Evolutionary conservation across 2,113 vertebrate species (phyloP).

Genomic region (Alexandromys fortis): DNA sequence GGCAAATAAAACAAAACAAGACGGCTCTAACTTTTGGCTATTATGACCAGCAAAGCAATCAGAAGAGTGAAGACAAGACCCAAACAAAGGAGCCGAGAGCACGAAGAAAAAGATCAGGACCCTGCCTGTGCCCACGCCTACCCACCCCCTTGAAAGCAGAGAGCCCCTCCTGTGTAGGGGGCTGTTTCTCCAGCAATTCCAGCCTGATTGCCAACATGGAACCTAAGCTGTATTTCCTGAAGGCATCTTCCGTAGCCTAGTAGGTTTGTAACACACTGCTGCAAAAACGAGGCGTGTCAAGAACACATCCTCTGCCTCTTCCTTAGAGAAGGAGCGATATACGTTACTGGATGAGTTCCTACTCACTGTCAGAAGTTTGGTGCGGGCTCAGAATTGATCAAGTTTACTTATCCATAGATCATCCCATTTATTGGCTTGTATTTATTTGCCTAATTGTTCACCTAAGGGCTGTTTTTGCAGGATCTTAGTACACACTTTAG

Average conservation of each 20-base stretch:
- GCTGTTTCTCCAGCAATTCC: too few relatives aligned
- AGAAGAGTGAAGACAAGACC: background rate
- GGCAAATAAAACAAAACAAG: background rate
- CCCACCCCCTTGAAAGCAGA: background rate
- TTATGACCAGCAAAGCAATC: background rate
- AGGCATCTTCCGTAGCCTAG: background rate
- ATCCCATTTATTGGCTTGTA: background rate
- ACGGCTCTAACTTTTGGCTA: background rate
- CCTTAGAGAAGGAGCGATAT: background rate
- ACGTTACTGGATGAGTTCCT: fast-evolving
- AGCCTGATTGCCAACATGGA: fast-evolving
- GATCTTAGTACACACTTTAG: background rate
- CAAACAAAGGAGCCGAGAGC: background rate
- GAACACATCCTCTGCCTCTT: background rate
- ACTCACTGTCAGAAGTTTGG: background rate
- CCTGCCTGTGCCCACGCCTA: fast-evolving
- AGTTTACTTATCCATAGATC: background rate
- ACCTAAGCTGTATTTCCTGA: background rate
- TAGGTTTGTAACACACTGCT: background rate
- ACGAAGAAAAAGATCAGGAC: background rate
- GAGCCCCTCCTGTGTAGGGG: fast-evolving
- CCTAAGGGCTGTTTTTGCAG: background rate
- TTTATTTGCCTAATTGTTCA: background rate
- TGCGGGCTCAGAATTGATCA: background rate
- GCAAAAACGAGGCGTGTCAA: background rate